Percentiles rank a stretch among this genome's conserved stretches.
phyloP scores from a whole-genome alignment of 2,888 invertebrate genomes.

The Ophioninae sp. region DNA sequence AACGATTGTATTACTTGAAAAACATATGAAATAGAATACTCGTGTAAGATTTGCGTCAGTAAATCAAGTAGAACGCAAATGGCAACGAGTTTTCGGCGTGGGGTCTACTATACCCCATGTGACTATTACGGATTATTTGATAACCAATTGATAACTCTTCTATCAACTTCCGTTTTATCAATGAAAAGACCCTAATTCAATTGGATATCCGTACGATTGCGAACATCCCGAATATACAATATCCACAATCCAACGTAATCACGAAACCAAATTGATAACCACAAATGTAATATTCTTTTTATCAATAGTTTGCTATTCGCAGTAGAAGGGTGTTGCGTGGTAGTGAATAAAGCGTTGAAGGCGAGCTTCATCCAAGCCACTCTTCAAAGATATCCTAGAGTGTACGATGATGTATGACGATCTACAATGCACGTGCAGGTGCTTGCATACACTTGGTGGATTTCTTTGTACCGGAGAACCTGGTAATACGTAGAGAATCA shows the following conservation, averaged over 20 bases:
- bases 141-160: not conserved
- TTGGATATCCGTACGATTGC: too few species aligned
- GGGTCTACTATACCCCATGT: too few species aligned
- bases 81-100: too few species aligned
- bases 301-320: not conserved
- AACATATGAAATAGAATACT: too few species aligned
- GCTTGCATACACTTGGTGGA: slow-evolving; percentile 6
- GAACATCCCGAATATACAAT: too few species aligned
- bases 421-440: not conserved
- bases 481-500: slow-evolving; percentile 40
- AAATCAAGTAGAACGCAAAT: too few species aligned
- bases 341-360: not conserved
- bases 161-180: too few species aligned
- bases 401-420: not conserved
- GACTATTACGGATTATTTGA: too few species aligned
- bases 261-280: not conserved
- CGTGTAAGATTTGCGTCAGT: too few species aligned
- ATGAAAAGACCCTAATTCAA: too few species aligned
- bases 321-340: not conserved
- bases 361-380: slow-evolving; percentile 19
- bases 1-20: too few species aligned
- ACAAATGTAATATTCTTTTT: not conserved
- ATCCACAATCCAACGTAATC: too few species aligned
- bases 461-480: slow-evolving; percentile 25
- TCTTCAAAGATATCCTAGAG: slow-evolving; percentile 20